Percentiles rank a stretch among this genome's conserved stretches.
These are phyloP conservation scores for Antheraea pernyi DNA, from an alignment of 1,140 invertebrate genomes.

Conservation along the genomic window DNA sequence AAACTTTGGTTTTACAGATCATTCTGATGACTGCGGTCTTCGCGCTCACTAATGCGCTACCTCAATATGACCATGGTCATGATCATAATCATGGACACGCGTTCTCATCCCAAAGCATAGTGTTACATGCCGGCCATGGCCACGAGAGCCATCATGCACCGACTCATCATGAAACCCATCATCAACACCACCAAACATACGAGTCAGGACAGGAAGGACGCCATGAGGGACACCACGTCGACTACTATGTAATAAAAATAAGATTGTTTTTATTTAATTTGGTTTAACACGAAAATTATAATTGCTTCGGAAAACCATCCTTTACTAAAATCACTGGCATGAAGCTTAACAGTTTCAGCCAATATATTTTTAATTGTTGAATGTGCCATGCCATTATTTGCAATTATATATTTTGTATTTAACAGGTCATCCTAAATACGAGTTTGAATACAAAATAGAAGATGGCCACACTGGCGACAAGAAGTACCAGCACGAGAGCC, in stretches of 20 bases:
- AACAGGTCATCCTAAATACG: constrained; percentile 36
- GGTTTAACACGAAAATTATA: no score
- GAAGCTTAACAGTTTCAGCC: no score
- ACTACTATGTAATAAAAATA: background rate
- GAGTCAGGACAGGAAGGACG: constrained; percentile 5
- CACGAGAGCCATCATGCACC: no score
- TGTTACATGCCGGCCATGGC: constrained; percentile 15
- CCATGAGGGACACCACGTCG: constrained; percentile 5
- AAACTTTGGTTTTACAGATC: constrained; percentile 17
- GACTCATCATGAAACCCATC: background rate
- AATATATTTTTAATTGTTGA: no score
- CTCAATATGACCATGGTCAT: constrained; percentile 27
- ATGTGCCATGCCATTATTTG: background rate
- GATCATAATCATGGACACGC: constrained; percentile 25
- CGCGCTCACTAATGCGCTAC: constrained; percentile 28
- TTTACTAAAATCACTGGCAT: no score
- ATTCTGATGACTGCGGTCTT: constrained; percentile 20
- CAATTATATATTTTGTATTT: background rate
- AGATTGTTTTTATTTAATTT: background rate
- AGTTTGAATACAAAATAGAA: constrained; percentile 7
- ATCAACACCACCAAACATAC: background rate
- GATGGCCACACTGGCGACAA: constrained; percentile 9
- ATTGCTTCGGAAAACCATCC: no score
- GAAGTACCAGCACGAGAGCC: no score
- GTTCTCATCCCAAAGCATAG: constrained; percentile 30